Conservation (phyloP, 2,888 invertebrate genomes). For the Quadriops clusia region DNA sequence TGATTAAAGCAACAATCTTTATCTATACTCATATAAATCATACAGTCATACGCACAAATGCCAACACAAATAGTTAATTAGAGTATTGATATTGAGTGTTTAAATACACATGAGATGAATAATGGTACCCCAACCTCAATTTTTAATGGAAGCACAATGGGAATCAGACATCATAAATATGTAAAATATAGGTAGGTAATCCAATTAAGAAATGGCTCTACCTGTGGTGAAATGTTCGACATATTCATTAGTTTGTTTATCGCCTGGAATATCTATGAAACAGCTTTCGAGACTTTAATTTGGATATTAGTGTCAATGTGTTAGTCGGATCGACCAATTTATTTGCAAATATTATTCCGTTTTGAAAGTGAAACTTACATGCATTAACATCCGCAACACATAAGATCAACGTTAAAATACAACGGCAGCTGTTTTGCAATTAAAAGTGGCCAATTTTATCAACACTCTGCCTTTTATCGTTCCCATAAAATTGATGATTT, state of each 20-base stretch:
- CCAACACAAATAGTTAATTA: slow-evolving; percentile 13
- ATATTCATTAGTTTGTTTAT: slow-evolving; percentile 21
- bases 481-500: too few species aligned
- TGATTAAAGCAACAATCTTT: too few species aligned
- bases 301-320: slow-evolving; percentile 15
- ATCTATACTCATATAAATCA: too few species aligned
- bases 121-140: slow-evolving; percentile 11
- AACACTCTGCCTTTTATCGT: too few species aligned
- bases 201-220: slow-evolving; percentile 21
- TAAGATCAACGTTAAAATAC: too few species aligned
- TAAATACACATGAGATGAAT: slow-evolving; percentile 9
- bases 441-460: too few species aligned
- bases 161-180: slow-evolving; percentile 17
- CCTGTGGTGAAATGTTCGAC: slow-evolving; percentile 19
- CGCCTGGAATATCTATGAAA: slow-evolving; percentile 16
- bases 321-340: slow-evolving; percentile 13
- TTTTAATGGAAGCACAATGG: too few species aligned
- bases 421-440: too few species aligned
- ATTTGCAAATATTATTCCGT: too few species aligned
- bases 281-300: slow-evolving; percentile 16
- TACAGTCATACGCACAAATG: too few species aligned
- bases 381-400: too few species aligned
- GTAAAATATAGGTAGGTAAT: slow-evolving; percentile 16
- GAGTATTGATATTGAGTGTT: slow-evolving; percentile 12
- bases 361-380: too few species aligned